Base-by-base conservation (phyloP, 2,113 vertebrate genomes). In the Corapipo altera region DNA sequence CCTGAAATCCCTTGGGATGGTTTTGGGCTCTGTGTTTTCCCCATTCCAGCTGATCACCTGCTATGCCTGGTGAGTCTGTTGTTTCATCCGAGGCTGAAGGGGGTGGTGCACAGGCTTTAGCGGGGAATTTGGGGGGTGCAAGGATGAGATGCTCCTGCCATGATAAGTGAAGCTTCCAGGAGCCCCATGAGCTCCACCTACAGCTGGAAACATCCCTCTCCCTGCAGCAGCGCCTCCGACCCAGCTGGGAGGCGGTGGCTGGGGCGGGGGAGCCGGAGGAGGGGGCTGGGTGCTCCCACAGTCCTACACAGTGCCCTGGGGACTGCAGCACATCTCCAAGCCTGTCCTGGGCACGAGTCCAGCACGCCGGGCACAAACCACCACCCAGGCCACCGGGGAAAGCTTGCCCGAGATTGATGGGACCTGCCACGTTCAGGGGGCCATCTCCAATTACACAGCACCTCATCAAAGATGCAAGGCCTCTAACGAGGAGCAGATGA, bases 391-490 rank as follows among this genome's bases (percentile, higher is more conserved):
- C 90, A 93, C 15, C n/a, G 0, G 91, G 83, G 86, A 89, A 37
- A 91, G 55, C 91, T 94, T 75, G 65, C 92, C 96, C 2, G 93
- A 97, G 96, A 96, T 97, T 97, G 80, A 90, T 95, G 96, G 92
- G 67, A 39, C 92, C 91, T 77, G 95, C 72, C n/a, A 12, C 5
- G 37, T 81, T 93, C 90, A 23, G 83, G 64, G 93, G 91, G 85
- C 91, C 55, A 15, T 57, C 96, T 97, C 97, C 87, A 33, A 30
- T 98, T 96, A 95, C 97, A 66, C 21, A 4, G 24, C 67, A 27
- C 17, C 87, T 96, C 92, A 97, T 97, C 93, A 97, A 98, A 97
- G 91, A 97, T 97, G 95, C 87, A 97, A 41, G 79, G 88, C 86
- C 83, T 91, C 94, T 97, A 97, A 97, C 15, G 46, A 97, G 95